Evolutionary conservation across 2,797 vertebrate genomes (phyloP), one percentile per base, ranked within the genome.

Genomic region (Crax fasciolata): DNA sequence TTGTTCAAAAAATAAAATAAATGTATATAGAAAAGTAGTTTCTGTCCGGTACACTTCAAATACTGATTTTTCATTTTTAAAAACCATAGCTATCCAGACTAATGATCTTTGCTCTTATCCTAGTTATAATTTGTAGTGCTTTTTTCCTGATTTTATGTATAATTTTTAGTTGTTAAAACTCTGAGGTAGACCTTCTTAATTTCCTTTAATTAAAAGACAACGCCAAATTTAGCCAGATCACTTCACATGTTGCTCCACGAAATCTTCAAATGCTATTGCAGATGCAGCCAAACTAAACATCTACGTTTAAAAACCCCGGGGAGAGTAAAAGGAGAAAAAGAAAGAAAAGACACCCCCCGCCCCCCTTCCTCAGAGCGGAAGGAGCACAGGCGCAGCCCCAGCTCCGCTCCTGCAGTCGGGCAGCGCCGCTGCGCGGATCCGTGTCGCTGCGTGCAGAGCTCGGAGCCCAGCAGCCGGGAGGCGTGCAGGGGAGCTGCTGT

Each of bases 391-490:
- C 52, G 30, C 35, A 23, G 24, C 44, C 28, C 13, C 6, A 27
- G 35, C 9, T 23, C 52, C 15, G 5, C 72, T 95, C 54, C 79
- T 9, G 68, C 74, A 52, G 54, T 84, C 68, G 72, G 18, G 89
- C 93, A 96, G 96, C 97, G 87, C 95, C 97, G 59, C 80, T 89
- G 65, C 44, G 95, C 78, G 95, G 91, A 30, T 63, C 4, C 46
- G 19, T 11, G n/a, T 11, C 18, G 54, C 13, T n/a, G 30, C 30
- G 11, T n/a, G 54, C 54, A 55, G 54, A 27, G 89, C 27, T 62
- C 4, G 41, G 28, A 30, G 52, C 52, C 28, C 52, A 14, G 52
- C 52, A 30, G 10, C n/a, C 55, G n/a, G 55, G n/a, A 21, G 54
- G 12, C 55, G 13, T 11, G 12, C 55, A 21, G 41, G 27, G 32